Conservation (phyloP, 2,797 vertebrate genomes). For the Urosaurus nigricauda region DNA sequence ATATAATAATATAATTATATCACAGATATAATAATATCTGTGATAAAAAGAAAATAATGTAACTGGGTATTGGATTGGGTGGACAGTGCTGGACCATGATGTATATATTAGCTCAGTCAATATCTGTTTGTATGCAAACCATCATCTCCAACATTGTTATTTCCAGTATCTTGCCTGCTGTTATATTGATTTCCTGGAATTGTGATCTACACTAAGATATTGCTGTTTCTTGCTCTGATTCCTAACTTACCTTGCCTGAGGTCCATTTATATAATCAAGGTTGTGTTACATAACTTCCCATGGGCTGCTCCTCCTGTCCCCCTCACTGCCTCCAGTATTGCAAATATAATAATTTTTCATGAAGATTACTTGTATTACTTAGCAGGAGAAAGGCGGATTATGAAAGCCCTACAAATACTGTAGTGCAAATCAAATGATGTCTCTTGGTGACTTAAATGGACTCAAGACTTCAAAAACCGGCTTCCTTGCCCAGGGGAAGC, state of each 20-base stretch:
- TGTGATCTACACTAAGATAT: neutral
- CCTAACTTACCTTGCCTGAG: neutral
- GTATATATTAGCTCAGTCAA: neutral
- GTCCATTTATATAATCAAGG: neutral
- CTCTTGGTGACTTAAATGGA: neutral
- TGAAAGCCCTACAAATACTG: neutral
- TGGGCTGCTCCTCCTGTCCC: neutral
- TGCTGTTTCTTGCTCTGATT: no score
- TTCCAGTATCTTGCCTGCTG: conserved; percentile 1
- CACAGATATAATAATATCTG: no score
- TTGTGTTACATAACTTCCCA: neutral
- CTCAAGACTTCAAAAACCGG: neutral
- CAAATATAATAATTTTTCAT: neutral
- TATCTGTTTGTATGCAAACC: neutral
- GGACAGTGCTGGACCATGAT: no score
- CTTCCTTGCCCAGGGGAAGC: neutral
- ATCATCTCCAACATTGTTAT: conserved; percentile 11
- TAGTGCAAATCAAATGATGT: neutral
- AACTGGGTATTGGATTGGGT: no score
- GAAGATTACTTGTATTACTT: neutral
- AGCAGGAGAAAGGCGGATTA: neutral
- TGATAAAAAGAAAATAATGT: no score
- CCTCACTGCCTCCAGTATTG: neutral
- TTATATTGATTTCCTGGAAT: conserved; percentile 7
- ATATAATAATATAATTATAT: no score